Conservation (phyloP, 2,888 invertebrate genomes). For the Pandemis heparana region DNA sequence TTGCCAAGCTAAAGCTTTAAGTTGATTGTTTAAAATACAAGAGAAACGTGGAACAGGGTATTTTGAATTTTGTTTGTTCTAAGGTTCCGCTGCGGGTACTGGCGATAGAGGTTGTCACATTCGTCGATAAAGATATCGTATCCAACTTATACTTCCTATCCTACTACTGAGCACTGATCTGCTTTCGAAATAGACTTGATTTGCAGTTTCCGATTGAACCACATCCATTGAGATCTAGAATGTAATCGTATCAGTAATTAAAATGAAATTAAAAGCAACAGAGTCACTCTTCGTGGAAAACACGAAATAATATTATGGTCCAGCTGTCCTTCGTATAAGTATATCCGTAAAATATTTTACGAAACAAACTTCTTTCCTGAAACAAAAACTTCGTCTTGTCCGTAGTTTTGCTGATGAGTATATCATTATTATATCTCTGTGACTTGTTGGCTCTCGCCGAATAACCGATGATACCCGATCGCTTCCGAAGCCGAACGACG, state of each 20-base stretch:
- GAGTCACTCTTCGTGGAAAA: no score
- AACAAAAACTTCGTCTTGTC: neutral
- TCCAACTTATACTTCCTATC: no score
- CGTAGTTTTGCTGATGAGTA: constrained; percentile 1
- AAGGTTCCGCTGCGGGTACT: neutral
- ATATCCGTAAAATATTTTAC: no score
- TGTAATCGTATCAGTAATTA: no score
- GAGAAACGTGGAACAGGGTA: neutral
- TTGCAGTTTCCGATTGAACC: no score
- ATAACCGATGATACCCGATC: constrained; percentile 21
- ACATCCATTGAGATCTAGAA: no score
- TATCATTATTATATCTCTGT: constrained; percentile 19
- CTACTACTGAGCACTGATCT: no score
- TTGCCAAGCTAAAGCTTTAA: constrained; percentile 1
- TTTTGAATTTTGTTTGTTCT: neutral
- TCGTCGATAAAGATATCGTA: no score
- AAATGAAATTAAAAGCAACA: neutral
- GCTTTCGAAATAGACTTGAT: no score
- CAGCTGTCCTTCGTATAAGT: no score
- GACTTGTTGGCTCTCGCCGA: constrained; percentile 25
- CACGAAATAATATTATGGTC: no score
- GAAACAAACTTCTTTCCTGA: neutral
- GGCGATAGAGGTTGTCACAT: neutral
- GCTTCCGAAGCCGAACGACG: constrained; percentile 10
- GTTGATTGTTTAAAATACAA: constrained; percentile 2